phyloP scores from a whole-genome alignment of 2,888 invertebrate genomes.

The Limnephilus rhombicus region DNA sequence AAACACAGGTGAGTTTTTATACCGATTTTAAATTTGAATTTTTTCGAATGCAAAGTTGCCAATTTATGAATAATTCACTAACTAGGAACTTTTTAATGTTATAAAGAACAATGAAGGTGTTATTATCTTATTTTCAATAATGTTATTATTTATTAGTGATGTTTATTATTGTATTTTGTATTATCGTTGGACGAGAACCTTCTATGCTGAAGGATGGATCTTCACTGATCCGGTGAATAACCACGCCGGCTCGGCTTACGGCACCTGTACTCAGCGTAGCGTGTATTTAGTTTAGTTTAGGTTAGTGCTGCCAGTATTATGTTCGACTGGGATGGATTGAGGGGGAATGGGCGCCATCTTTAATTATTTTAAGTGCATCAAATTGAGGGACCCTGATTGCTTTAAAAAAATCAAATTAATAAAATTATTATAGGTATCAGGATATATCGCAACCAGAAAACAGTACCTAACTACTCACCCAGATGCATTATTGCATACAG shows the following conservation, averaged over 20 bases:
- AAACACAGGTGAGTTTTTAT: background rate
- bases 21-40: background rate
- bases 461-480: too few relatives aligned
- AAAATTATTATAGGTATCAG: background rate
- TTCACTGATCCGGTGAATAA: conserved; percentile 47
- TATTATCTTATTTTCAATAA: background rate
- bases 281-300: conserved; percentile 36
- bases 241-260: conserved; percentile 23
- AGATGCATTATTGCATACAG: too few relatives aligned
- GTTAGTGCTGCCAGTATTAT: background rate
- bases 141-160: background rate
- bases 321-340: background rate
- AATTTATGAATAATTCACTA: background rate
- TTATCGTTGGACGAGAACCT: background rate
- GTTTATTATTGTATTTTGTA: background rate
- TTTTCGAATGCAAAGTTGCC: background rate
- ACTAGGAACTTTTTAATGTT: background rate
- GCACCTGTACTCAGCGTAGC: conserved; percentile 60
- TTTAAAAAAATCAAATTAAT: background rate
- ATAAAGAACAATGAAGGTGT: background rate
- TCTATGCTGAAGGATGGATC: background rate
- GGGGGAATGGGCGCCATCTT: conserved; percentile 24
- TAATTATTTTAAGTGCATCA: background rate
- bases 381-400: background rate
- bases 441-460: too few relatives aligned